Conservation (phyloP, 1,140 invertebrate species). For the Solenopsis fugax region DNA sequence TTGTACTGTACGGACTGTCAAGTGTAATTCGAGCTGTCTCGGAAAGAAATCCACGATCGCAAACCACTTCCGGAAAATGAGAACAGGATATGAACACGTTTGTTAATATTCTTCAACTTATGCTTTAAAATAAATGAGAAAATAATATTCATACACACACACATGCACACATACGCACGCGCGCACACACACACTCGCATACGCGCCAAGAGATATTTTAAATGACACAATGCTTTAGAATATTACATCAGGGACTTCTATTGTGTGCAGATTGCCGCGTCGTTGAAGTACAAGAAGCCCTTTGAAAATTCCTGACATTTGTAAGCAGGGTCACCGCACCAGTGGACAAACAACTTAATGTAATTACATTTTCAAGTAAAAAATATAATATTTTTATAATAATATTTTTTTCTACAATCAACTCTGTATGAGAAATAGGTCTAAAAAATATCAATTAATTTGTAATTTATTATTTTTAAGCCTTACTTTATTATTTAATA, state of each 20-base stretch:
- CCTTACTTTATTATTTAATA: no score
- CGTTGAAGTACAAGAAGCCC: slow-evolving; percentile 26
- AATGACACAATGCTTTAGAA: slow-evolving; percentile 22
- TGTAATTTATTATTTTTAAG: no score
- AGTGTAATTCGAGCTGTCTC: not conserved
- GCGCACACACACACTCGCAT: not conserved
- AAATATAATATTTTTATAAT: no score
- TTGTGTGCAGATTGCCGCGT: slow-evolving; percentile 1
- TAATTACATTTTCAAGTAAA: no score
- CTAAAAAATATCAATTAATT: no score
- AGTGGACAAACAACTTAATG: no score
- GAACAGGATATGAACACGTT: not conserved
- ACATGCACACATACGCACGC: no score
- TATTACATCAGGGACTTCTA: slow-evolving; percentile 6
- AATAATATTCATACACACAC: not conserved
- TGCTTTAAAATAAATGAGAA: not conserved
- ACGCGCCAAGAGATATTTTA: not conserved
- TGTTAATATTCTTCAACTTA: not conserved
- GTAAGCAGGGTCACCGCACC: not conserved
- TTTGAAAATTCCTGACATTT: slow-evolving; percentile 23
- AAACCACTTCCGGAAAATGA: not conserved
- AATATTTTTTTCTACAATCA: no score
- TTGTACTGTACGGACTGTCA: no score
- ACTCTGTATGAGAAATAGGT: no score
- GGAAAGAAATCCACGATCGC: not conserved